Percentiles rank a stretch among this genome's conserved stretches.
Evolutionary conservation across 2,888 invertebrate genomes (phyloP).

Genomic region (Chrysomela aeneicollis): DNA sequence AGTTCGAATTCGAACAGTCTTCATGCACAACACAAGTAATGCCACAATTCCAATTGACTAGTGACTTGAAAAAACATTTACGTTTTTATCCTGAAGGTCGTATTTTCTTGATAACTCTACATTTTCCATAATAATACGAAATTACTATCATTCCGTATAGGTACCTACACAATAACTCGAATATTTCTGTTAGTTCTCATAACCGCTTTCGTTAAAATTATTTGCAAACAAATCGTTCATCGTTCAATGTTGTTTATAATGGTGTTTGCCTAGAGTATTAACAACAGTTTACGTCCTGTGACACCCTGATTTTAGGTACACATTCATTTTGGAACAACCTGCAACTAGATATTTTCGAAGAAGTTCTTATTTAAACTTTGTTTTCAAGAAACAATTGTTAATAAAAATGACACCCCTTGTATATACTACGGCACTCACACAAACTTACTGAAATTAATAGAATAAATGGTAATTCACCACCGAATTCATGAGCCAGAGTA

Average conservation of each 20-base stretch:
- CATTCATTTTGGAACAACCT: not conserved
- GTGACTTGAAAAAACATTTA: not conserved
- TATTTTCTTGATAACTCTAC: not conserved
- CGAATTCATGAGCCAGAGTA: no score
- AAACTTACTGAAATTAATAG: no score
- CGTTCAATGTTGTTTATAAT: conserved; percentile 7
- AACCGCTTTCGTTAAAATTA: not conserved
- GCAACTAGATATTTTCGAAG: no score
- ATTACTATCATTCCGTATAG: conserved; percentile 1
- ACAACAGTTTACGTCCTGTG: not conserved
- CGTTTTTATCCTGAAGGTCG: not conserved
- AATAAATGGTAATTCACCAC: no score
- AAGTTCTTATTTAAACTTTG: no score
- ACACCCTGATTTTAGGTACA: not conserved
- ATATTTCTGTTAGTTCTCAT: not conserved
- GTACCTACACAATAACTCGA: not conserved
- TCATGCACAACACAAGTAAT: no score
- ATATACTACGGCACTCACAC: no score
- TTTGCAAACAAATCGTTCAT: conserved; percentile 2
- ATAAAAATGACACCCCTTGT: no score
- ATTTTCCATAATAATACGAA: not conserved
- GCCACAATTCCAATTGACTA: not conserved
- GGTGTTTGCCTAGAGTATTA: not conserved
- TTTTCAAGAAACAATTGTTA: no score
- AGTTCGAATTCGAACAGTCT: no score